Conservation (phyloP, 2,797 vertebrate species). For the Anisognathus igniventris region DNA sequence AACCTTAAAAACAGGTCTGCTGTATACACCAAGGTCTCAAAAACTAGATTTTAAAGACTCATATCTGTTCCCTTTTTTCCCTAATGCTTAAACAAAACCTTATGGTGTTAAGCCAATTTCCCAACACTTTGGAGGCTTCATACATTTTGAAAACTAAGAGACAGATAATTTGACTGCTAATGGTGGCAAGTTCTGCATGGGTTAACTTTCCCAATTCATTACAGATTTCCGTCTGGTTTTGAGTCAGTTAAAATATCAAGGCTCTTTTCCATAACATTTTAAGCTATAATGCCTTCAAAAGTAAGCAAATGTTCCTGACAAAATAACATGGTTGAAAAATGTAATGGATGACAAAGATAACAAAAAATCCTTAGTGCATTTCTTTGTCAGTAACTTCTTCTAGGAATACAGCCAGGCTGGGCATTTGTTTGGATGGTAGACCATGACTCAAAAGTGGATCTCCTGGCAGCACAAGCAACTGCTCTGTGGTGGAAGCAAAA, state of each 20-base stretch:
- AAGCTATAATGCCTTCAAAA: constrained; percentile 6
- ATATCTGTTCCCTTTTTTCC: not conserved
- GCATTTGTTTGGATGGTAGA: constrained; percentile 16
- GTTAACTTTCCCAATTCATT: not conserved
- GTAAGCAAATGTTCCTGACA: constrained; percentile 28
- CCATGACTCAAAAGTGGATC: not conserved
- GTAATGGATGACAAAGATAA: constrained; percentile 5
- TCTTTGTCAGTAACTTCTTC: constrained; percentile 7
- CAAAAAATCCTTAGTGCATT: constrained; percentile 6
- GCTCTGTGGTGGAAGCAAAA: constrained; percentile 9
- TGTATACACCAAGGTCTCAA: not conserved
- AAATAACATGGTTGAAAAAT: not conserved
- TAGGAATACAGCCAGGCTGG: not conserved
- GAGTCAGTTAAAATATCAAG: constrained; percentile 7
- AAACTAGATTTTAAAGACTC: not conserved
- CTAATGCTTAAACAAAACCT: not conserved
- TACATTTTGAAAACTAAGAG: not conserved
- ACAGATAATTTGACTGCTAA: not conserved
- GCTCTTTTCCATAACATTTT: not conserved
- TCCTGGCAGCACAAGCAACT: not conserved
- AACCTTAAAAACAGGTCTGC: not conserved
- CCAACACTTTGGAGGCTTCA: not conserved
- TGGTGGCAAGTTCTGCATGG: not conserved
- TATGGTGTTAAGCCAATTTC: not conserved
- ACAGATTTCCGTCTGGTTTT: not conserved